phyloP scores from a whole-genome alignment of 2,888 invertebrate species.

The Steromphala cineraria region DNA sequence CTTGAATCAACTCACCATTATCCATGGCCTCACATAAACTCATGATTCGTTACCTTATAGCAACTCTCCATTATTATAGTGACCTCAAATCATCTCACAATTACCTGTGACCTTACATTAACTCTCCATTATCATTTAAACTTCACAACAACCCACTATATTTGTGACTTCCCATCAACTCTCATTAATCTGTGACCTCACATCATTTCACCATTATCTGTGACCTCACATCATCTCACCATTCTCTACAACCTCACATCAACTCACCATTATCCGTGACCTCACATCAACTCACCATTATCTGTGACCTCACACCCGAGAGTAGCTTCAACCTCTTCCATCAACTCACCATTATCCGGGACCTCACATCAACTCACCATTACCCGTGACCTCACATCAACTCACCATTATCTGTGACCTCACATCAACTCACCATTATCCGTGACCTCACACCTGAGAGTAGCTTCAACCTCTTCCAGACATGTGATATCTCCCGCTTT shows the following conservation, averaged over 20 bases:
- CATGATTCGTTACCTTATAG: no score
- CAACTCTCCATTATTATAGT: no score
- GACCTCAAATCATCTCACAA: no score
- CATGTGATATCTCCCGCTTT: no score
- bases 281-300: no score
- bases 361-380: background rate
- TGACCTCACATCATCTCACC: background rate
- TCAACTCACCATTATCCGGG: background rate
- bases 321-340: background rate
- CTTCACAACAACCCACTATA: no score
- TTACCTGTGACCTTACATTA: no score
- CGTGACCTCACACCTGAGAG: background rate
- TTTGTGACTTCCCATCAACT: no score
- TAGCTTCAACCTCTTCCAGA: constrained; percentile 17
- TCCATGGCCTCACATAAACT: no score
- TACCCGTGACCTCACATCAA: background rate
- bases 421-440: background rate
- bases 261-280: background rate
- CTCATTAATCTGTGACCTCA: background rate
- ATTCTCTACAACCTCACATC: background rate
- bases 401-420: background rate
- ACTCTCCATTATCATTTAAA: no score
- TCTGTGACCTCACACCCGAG: no score
- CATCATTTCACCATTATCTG: background rate
- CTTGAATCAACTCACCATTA: no score